Base-by-base conservation (phyloP, 1,140 invertebrate genomes). In the Frieseomelitta varia region DNA sequence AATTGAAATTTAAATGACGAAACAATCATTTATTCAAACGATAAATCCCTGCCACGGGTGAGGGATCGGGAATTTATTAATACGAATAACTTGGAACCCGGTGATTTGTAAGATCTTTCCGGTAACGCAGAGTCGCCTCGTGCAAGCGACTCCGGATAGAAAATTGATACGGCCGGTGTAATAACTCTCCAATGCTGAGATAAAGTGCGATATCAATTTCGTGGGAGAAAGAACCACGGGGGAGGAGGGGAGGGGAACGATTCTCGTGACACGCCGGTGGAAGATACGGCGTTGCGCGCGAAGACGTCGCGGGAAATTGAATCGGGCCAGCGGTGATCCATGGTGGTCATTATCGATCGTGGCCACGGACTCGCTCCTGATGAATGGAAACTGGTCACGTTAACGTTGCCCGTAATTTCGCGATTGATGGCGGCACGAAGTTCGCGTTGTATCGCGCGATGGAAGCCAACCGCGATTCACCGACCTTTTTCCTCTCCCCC, bases 291-390 rank as follows among this genome's bases (percentile, higher is more conserved):
- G 61, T 80, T 58, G 68, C 39, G 17, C n/a, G 17, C n/a, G 55
- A 34, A 78, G 55, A 78, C 39, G 53, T 61, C 34, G 24, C 63
- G 56, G 72, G 76, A 88, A 86, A 77, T 87, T 65, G 69, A 87
- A 79, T 84, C 56, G 71, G 53, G 63, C 78, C 39, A 68, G 27
- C 67, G 39, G 84, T 72, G 61, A 67, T 81, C 80, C 80, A 74
- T 55, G 69, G 15, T 39, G 47, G 68, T 47, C 79, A 69, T 72
- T 81, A 74, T 75, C 71, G 69, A 81, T 74, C 79, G 12, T 2
- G 19, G 71, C 14, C 53, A 12, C 34, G 39, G 61, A 67, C 56
- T 47, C 47, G 65, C 21, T 10, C 10, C 51, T 75, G 51, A 85
- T 30, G 71, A 58, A 67, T 61, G 79, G 34, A 79, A 79, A 72